phyloP scores from a whole-genome alignment of 2,888 invertebrate species.

The Oxystoma pomonae region DNA sequence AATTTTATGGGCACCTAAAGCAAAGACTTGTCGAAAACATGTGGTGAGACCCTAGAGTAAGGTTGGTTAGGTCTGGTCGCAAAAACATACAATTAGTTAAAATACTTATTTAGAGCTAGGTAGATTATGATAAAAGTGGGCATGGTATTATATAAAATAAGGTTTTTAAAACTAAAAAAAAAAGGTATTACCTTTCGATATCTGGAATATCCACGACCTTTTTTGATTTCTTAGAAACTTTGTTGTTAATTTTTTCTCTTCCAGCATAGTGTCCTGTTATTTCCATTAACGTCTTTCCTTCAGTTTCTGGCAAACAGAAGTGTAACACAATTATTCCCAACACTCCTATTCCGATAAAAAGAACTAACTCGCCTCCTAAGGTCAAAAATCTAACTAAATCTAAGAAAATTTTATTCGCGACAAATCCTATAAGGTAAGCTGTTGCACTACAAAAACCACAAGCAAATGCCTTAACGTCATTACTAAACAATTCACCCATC shows the following conservation, averaged over 20 bases:
- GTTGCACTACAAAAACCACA: constrained; percentile 68
- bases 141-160: no score
- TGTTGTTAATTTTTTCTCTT: constrained; percentile 12
- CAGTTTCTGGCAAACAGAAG: constrained; percentile 75
- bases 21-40: no score
- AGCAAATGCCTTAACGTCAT: constrained; percentile 64
- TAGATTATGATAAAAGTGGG: no score
- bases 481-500: constrained; percentile 69
- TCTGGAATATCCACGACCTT: no score
- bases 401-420: constrained; percentile 70
- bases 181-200: no score
- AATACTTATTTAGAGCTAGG: no score
- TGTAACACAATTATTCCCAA: constrained; percentile 61
- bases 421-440: constrained; percentile 71
- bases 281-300: constrained; percentile 68
- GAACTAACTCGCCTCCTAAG: constrained; percentile 67
- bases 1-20: no score
- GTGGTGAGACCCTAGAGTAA: no score
- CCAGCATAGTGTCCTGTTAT: constrained; percentile 60
- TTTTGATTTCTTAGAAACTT: constrained; percentile 10
- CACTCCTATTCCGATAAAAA: constrained; percentile 62
- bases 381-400: constrained; percentile 59
- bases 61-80: no score
- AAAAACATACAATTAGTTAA: no score
- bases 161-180: no score